Evolutionary conservation across 2,113 vertebrate genomes (phyloP), one percentile per base, ranked within the genome.

Genomic region (Sclerurus mexicanus): DNA sequence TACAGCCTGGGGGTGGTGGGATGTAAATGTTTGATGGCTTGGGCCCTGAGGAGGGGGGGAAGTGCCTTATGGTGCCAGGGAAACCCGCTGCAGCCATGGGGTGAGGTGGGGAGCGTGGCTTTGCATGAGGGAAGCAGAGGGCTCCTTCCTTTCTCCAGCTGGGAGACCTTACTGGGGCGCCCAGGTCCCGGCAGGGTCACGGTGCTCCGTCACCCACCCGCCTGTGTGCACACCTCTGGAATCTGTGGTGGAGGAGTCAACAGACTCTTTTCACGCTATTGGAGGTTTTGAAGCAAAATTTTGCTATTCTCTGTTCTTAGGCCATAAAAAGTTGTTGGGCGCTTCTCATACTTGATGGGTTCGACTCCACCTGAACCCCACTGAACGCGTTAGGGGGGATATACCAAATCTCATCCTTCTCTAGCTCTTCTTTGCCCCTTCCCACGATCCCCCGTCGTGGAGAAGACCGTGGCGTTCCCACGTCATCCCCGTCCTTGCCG

Each of bases 41-140:
- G 40, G 15, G 60, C 7, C 40, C 46, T 22, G 33, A 15, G 39
- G 15, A 55, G 15, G n/a, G 42, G 58, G 33, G 15, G 35, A 50
- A 52, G 6, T 27, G 39, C 23, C 25, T 17, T 42, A 9, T 0
- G 0, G 66, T 17, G 11, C 39, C 23, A 9, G 27, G 47, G 60
- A 55, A 78, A 12, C 46, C 9, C 0, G 0, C 47, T 49, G 67
- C 1, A 0, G 27, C 9, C 7, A 1, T 13, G 2, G 52, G 64
- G 31, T 28, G 59, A 20, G 77, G 10, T 22, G 47, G 35, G n/a
- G 27, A 35, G 58, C 16, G 2, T 12, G 44, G 44, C 23, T 28
- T 49, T 10, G 23, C 4, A 0, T 3, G 40, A 4, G 1, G 28
- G 56, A 49, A 37, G 20, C 56, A 39, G 33, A 46, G 50, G 39